Evolutionary conservation across 2,797 vertebrate genomes (phyloP).

Genomic region (Rhabdomys pumilio): DNA sequence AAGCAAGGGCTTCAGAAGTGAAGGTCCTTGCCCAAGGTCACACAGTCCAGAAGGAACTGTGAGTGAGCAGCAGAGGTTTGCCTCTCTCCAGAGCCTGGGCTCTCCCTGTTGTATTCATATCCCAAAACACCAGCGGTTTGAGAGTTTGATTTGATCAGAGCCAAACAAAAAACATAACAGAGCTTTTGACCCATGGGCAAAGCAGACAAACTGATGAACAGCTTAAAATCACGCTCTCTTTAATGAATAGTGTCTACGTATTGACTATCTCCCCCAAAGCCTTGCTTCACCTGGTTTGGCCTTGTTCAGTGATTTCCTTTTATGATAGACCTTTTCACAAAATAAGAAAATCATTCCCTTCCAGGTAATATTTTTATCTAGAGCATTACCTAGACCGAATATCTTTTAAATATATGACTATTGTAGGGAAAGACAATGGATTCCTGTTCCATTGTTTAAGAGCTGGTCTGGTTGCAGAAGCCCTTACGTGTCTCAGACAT

Average conservation of each 20-base stretch:
- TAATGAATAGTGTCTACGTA: background rate
- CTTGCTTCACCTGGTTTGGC: slow-evolving; percentile 5
- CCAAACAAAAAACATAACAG: background rate
- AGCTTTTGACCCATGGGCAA: background rate
- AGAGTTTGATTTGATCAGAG: background rate
- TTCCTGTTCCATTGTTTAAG: background rate
- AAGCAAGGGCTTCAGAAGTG: background rate
- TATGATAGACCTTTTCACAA: slow-evolving; percentile 15
- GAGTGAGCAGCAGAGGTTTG: too few relatives aligned
- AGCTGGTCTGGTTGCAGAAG: background rate
- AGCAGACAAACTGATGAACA: background rate
- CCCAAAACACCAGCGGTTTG: background rate
- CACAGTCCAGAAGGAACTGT: background rate
- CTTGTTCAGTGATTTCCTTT: slow-evolving; percentile 6
- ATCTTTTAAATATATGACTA: background rate
- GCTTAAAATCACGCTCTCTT: background rate
- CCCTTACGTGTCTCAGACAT: background rate
- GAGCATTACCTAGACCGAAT: background rate
- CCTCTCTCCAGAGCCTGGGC: too few relatives aligned
- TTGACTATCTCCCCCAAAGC: background rate
- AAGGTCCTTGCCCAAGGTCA: background rate
- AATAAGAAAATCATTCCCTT: slow-evolving; percentile 32
- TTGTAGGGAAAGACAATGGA: background rate
- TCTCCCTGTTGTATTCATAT: background rate
- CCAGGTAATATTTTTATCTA: background rate